Base-by-base conservation (phyloP, 2,888 invertebrate species). In the Drosophila bunnanda region DNA sequence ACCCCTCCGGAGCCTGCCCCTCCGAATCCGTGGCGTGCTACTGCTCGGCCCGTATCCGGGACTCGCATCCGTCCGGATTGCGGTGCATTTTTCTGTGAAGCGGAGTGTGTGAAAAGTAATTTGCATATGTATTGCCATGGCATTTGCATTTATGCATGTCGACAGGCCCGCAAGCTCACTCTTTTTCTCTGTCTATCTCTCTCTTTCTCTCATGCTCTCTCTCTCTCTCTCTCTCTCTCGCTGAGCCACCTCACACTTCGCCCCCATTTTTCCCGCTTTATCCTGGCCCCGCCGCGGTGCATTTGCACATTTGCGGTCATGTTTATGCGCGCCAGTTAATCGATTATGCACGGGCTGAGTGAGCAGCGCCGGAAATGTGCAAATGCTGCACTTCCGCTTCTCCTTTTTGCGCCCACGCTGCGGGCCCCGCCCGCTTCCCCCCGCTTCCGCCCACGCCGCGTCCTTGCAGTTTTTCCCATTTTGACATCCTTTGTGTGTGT, bases 291-390 rank as follows among this genome's bases (percentile, higher is more conserved):
- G 3, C n/a, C 22, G 17, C 32, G 39, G 32, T 17, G 77, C 77
- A 82, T 82, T 85, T 82, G 85, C 85, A 82, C 82, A 82, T 82
- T 82, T 82, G 85, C 82, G 82, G 82, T 85, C 82, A 77, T 82
- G 85, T 82, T 82, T 85, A 82, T 82, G 82, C 79, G 80, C 74
- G 73, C 74, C 77, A 85, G 82, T 82, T 82, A 82, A 82, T 82
- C 82, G 82, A 82, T 82, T 82, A 82, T 82, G 85, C 82, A 79
- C 77, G 86, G 82, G 74, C 83, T 79, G 86, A 82, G 80, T 82
- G 82, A 82, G 77, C 82, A 85, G 82, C 79, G 73, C 80, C 82
- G 82, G 82, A 82, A 82, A 82, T 85, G 82, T 82, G 82, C 85
- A 82, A 82, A 82, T 79, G 83, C 79, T 76, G 82, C 69, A 80